Base-by-base conservation (phyloP, 2,888 invertebrate species). In the Sarcophaga rosellei region DNA sequence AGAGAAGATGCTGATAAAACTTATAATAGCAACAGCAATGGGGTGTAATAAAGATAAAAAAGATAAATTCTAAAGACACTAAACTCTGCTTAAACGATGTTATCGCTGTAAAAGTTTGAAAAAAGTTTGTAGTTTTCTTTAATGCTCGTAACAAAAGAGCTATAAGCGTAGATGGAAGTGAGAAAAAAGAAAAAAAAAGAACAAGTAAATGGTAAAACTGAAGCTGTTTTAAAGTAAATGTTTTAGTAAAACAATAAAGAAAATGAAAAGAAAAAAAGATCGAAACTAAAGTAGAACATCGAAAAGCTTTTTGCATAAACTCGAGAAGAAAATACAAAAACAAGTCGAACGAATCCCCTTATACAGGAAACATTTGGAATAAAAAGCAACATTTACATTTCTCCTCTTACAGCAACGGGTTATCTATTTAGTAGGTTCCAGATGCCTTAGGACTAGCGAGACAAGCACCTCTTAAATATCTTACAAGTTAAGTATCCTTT, bases 281-380 rank as follows among this genome's bases (percentile, higher is more conserved):
- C 12, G 15, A 53, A 69, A 63, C 68, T 74, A 63, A 76, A 66
- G 65, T 59, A 78, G 66, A 75, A 85, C 85, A 85, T 78, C 47
- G 61, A 85, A 85, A 85, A 75, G 78, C 85, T 85, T 85, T 85
- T 85, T 85, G 70, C 75, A 78, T 79, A 75, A 70, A 57, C 66
- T 44, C 62, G 53, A 74, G 78, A 21, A 61, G 66, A 61, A 21
- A 73, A 68, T 17, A 63, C 15, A 74, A 68, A 62, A 63, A 77
- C 35, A 0, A 35, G 1, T 1, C 1, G 35, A 35, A 35, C 2
- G 35, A 47, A 83, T 70, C 65, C 70, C 65, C 75, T 81, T 81
- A 45, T 65, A 65, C 23, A 11, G 15, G 21, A 17, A 53, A 53
- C 15, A 15, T 53, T 53, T 53, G 4, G 12, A 4, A 15, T 47